These are phyloP conservation scores for Pseudoatta argentina DNA, from an alignment of 1,140 invertebrate genomes.

Conservation along the genomic window DNA sequence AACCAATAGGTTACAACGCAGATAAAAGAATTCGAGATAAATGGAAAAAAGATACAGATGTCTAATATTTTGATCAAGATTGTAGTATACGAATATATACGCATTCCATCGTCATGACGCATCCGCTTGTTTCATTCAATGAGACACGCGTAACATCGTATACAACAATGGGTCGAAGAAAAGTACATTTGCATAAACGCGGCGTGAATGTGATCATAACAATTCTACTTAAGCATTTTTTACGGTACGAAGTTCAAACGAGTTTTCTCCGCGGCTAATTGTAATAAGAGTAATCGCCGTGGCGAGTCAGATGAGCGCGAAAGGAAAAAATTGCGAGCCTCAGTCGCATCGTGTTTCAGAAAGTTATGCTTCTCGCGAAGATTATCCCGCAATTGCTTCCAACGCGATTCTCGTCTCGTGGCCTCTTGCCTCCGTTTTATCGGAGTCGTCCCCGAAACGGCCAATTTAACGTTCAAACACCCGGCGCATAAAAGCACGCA, in stretches of 20 bases:
- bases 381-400: neutral
- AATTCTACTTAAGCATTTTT: neutral
- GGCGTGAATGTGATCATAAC: conserved; percentile 12
- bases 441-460: conserved; percentile 44
- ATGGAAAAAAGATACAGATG: too few species aligned
- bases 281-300: neutral
- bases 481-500: conserved; percentile 18
- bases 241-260: conserved; percentile 1
- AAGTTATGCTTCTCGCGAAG: neutral
- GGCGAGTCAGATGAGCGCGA: neutral
- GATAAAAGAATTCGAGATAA: too few species aligned
- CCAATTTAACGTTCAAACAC: conserved; percentile 44
- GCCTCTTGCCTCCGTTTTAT: conserved; percentile 15
- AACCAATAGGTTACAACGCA: too few species aligned
- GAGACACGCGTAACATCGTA: conserved; percentile 21
- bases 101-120: conserved; percentile 13
- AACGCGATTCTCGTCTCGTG: neutral
- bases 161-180: conserved; percentile 34
- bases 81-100: neutral
- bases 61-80: too few species aligned
- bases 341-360: neutral
- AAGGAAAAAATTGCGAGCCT: neutral
- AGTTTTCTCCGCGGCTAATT: conserved; percentile 20
- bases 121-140: conserved; percentile 27
- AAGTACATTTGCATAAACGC: conserved; percentile 47